phyloP scores from a whole-genome alignment of 2,113 vertebrate species.

The Stictonetta naevosa region DNA sequence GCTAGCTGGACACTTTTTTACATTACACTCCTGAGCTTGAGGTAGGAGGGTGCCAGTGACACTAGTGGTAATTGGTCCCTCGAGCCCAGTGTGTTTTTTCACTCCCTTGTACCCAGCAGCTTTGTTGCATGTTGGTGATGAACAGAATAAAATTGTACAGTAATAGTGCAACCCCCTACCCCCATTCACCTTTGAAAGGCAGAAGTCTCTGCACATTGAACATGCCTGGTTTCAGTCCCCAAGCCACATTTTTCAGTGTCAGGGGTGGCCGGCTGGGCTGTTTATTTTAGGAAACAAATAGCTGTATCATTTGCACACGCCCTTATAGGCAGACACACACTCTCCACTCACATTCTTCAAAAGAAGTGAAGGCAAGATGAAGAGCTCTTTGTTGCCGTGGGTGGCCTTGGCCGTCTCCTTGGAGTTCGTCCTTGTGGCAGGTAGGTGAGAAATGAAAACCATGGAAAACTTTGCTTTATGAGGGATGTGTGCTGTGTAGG shows the following conservation, averaged over 20 bases:
- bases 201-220: background rate
- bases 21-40: background rate
- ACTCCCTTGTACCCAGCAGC: background rate
- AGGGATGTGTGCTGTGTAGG: rapidly evolving
- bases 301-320: conserved; percentile 57
- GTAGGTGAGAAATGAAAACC: conserved; percentile 62
- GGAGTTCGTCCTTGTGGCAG: conserved; percentile 68
- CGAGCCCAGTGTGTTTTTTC: background rate
- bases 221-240: conserved; percentile 62
- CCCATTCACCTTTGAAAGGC: background rate
- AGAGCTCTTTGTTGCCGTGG: conserved; percentile 50
- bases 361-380: conserved; percentile 76
- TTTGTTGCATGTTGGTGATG: background rate
- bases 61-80: background rate
- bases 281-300: conserved; percentile 78
- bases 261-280: background rate
- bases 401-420: conserved; percentile 53
- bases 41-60: background rate
- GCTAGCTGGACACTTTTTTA: background rate
- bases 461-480: background rate
- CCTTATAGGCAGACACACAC: conserved; percentile 63
- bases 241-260: conserved; percentile 19
- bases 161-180: background rate
- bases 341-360: conserved; percentile 49
- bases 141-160: background rate